phyloP scores from a whole-genome alignment of 2,113 vertebrate genomes.

The Strix aluco region DNA sequence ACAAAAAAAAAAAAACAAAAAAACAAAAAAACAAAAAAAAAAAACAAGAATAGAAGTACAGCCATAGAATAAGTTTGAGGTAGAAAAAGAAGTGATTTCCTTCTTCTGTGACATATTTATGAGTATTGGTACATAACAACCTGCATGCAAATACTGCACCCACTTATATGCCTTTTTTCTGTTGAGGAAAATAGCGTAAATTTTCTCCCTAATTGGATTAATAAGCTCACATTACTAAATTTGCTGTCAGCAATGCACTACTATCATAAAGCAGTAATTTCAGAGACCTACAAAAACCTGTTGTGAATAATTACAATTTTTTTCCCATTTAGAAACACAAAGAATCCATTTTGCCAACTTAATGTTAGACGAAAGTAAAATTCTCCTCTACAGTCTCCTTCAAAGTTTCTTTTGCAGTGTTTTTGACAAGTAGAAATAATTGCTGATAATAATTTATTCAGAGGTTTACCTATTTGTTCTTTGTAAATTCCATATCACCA shows the following conservation, averaged over 20 bases:
- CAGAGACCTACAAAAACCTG: background rate
- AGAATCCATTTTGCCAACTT: background rate
- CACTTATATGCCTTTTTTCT: background rate
- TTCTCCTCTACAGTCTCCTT: background rate
- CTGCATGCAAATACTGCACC: background rate
- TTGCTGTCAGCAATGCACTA: background rate
- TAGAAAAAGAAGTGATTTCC: background rate
- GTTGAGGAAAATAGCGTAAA: background rate
- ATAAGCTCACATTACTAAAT: background rate
- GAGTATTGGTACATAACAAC: background rate
- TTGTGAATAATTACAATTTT: background rate
- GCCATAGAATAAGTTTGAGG: background rate
- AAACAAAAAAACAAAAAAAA: background rate
- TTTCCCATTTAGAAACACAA: conserved; percentile 2
- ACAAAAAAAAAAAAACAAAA: no score
- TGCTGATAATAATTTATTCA: background rate
- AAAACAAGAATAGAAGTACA: background rate
- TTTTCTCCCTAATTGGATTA: background rate
- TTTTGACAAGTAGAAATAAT: background rate
- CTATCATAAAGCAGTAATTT: background rate
- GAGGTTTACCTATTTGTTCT: background rate
- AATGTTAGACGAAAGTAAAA: background rate
- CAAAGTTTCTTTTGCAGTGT: background rate
- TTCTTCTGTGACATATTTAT: background rate
- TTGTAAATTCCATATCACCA: background rate